Evolutionary conservation across 2,113 vertebrate genomes (phyloP).

Genomic region (Thermophis baileyi): DNA sequence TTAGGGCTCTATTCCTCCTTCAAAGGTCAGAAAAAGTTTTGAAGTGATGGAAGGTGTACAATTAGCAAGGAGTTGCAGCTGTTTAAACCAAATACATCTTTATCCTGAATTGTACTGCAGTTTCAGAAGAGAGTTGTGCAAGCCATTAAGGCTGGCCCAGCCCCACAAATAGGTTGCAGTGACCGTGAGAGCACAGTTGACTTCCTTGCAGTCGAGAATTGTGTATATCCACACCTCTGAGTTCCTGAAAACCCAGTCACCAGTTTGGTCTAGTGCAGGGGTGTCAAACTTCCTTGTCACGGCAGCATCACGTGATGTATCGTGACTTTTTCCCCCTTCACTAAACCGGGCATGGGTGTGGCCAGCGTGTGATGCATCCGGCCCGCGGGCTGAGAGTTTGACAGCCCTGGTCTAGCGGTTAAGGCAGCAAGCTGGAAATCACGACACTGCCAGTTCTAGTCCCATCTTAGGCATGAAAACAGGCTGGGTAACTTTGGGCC

Average conservation of each 20-base stretch:
- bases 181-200: background rate
- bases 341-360: no score
- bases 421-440: background rate
- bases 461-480: background rate
- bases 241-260: background rate
- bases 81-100: background rate
- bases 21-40: background rate
- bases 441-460: background rate
- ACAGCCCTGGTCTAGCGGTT: background rate
- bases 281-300: no score
- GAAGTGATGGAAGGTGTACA: background rate
- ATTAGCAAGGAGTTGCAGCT: background rate
- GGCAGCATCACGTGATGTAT: no score
- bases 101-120: background rate
- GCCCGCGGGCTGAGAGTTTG: no score
- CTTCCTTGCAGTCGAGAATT: background rate
- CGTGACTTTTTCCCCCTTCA: rapidly evolving
- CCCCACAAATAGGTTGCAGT: background rate
- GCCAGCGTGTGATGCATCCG: no score
- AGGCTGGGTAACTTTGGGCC: background rate
- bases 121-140: background rate
- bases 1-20: background rate
- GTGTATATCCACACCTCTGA: background rate
- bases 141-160: background rate
- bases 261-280: background rate